Conservation (phyloP, 1,140 invertebrate species). For the Mactra quadrangularis region DNA sequence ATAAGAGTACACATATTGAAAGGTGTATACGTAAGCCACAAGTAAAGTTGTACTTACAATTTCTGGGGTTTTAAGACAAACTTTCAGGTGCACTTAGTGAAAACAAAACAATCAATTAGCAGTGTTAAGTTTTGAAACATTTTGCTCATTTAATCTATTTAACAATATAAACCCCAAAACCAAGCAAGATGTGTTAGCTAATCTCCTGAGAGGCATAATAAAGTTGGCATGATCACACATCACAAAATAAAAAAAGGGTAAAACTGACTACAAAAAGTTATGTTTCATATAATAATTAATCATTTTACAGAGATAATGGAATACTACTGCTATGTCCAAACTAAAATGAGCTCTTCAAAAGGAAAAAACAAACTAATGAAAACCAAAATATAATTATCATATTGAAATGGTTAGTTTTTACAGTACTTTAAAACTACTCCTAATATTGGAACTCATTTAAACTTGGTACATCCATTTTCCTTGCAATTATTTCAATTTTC, state of each 20-base stretch:
- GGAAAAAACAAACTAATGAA: too few relatives aligned
- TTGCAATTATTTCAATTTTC: too few relatives aligned
- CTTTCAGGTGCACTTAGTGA: constrained; percentile 50
- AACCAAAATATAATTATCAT: too few relatives aligned
- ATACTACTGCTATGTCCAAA: too few relatives aligned
- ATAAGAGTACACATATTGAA: constrained; percentile 33
- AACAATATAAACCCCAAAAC: constrained; percentile 38
- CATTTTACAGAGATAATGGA: too few relatives aligned
- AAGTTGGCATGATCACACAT: not conserved
- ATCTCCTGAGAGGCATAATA: not conserved
- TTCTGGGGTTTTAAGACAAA: constrained; percentile 39
- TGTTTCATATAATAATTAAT: too few relatives aligned
- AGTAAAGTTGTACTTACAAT: constrained; percentile 39
- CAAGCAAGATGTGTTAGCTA: constrained; percentile 18
- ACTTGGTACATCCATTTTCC: too few relatives aligned
- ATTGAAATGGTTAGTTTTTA: too few relatives aligned
- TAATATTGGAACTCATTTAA: too few relatives aligned
- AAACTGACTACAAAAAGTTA: constrained; percentile 7
- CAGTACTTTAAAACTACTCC: too few relatives aligned
- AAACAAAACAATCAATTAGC: constrained; percentile 55
- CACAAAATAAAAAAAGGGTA: constrained; percentile 34
- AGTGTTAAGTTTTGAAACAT: constrained; percentile 29
- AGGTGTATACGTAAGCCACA: constrained; percentile 39
- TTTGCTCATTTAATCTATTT: constrained; percentile 10
- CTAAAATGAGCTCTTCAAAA: too few relatives aligned